These are phyloP conservation scores for Solenopsis invicta DNA, from an alignment of 1,140 invertebrate genomes.

Conservation along the genomic window DNA sequence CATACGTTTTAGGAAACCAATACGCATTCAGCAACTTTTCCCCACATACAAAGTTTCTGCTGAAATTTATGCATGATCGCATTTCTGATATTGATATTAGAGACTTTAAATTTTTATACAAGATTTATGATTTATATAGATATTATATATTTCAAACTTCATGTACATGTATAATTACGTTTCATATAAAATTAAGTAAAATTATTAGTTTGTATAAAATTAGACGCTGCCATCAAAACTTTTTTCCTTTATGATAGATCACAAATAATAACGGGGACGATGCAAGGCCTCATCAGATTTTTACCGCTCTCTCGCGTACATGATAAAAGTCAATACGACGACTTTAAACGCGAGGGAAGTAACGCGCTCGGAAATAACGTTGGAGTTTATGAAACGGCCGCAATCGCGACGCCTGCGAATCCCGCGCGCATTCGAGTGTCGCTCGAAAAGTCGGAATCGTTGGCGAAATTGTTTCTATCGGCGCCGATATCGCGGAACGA, in stretches of 20 bases:
- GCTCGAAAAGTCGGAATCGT: slow-evolving; percentile 47
- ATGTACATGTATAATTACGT: too few species aligned
- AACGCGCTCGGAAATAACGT: slow-evolving; percentile 42
- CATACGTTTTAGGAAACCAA: too few species aligned
- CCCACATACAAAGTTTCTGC: too few species aligned
- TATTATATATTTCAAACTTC: too few species aligned
- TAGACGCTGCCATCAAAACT: neutral
- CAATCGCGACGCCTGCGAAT: slow-evolving; percentile 27
- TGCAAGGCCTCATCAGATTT: neutral
- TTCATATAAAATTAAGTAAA: neutral
- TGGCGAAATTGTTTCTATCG: slow-evolving; percentile 49
- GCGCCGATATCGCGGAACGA: slow-evolving; percentile 69
- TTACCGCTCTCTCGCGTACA: neutral
- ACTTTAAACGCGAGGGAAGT: slow-evolving; percentile 5
- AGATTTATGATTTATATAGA: too few species aligned
- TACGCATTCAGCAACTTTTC: too few species aligned
- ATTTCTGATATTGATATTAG: neutral
- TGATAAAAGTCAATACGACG: neutral
- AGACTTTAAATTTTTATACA: neutral
- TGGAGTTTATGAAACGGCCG: slow-evolving; percentile 44
- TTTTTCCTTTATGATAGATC: neutral
- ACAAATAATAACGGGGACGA: neutral
- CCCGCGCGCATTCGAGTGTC: slow-evolving; percentile 38
- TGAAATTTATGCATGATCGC: neutral
- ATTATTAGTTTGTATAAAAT: neutral